phyloP scores from a whole-genome alignment of 2,113 vertebrate genomes.

The Planiliza haematocheilus region DNA sequence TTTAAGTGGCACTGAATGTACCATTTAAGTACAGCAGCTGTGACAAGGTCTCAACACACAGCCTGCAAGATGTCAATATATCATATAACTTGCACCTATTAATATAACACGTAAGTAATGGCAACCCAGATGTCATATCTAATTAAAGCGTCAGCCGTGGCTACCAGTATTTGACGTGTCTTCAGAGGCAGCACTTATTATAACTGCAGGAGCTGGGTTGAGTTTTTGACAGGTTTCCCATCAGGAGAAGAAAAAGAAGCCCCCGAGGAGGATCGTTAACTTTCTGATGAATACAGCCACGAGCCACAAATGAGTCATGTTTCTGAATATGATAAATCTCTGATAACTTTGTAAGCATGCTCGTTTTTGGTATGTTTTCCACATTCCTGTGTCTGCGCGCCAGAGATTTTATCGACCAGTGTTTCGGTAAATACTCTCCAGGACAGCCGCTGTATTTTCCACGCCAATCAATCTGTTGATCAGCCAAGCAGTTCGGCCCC shows the following conservation, averaged over 20 bases:
- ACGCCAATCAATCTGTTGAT: constrained; percentile 20
- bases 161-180: not conserved
- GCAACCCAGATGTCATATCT: constrained; percentile 2
- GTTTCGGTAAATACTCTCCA: not conserved
- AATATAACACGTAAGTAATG: constrained; percentile 7
- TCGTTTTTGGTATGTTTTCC: not conserved
- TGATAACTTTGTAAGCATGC: not conserved
- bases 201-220: constrained; percentile 3
- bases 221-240: constrained; percentile 20
- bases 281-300: constrained; percentile 17
- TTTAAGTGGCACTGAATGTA: not conserved
- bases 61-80: not conserved
- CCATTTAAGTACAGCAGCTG: not conserved
- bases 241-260: constrained; percentile 16
- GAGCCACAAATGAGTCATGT: not conserved
- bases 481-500: constrained; percentile 6
- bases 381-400: not conserved
- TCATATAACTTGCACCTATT: constrained; percentile 16
- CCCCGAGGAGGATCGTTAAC: constrained; percentile 29
- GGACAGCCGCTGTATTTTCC: not conserved
- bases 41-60: constrained; percentile 3
- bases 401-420: constrained; percentile 2
- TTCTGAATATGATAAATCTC: not conserved
- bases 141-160: constrained; percentile 23
- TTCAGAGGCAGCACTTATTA: constrained; percentile 27